Base-by-base conservation (phyloP, 2,113 vertebrate species). In the Dasypus novemcinctus region DNA sequence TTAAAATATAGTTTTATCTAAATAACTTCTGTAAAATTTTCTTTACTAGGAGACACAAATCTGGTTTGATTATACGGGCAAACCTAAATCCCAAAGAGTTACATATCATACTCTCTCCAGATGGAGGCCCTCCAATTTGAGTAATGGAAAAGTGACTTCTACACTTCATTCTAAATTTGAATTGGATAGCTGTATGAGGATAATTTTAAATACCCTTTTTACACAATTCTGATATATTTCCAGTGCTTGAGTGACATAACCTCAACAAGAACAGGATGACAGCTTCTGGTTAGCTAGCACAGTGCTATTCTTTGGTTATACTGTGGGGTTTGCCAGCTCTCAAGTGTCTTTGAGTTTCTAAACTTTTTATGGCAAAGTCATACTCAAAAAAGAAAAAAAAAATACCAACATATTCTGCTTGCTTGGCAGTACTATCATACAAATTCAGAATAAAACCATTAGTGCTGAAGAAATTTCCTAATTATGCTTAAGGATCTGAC, bases 341-440 rank as follows among this genome's bases (percentile, higher is more conserved):
- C 57, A 61, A 84, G n/a, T 64, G 94, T 69, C 66, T 95, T 52
- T 85, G 57, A 78, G 43, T 80, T 91, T 95, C 36, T 93, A 86
- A 74, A 66, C 6, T 27, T 83, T 92, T 87, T 46, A 79, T 54
- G 27, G 46, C 36, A 84, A 97, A 94, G 84, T 63, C 8, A 54
- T 93, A 91, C 12, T 84, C 25, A 52, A 79, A 80, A 66, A 27
- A 82, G n/a, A 36, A 13, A 71, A 83, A 43, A 33, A 17, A 63
- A 27, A 59, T 54, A 54, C 0, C 18, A 57, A n/a, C 18, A 7
- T 21, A 49, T 41, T 52, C 20, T 74, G 29, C 74, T 95, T 21
- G 0, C 29, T 49, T 29, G 54, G 33, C 7, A 93, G 38, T 69
- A 4, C 46, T 84, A 66, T 79, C 23, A 25, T 63, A 91, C 1